Base-by-base conservation (phyloP, 2,113 vertebrate genomes). In the Osmerus eperlanus region DNA sequence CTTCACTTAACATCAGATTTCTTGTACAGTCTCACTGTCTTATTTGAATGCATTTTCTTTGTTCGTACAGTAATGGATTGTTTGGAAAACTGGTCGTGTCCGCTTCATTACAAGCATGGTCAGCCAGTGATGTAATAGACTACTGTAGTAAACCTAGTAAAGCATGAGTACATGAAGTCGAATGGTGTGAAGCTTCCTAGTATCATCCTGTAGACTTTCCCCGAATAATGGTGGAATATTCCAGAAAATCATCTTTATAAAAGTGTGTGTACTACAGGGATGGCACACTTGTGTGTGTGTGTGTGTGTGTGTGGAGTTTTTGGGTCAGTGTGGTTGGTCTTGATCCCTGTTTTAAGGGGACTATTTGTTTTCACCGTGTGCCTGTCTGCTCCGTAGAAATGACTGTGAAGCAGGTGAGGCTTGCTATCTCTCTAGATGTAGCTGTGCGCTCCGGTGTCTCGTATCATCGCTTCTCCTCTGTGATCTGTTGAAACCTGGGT, bases 111-210 rank as follows among this genome's bases (percentile, higher is more conserved):
- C 56, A 64, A n/a, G 56, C 74, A 53, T 75, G 65, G 74, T 29
- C 9, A 16, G 19, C 41, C 69, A 65, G 67, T 28, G 21, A 23
- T 70, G 66, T 72, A 67, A 75, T 58, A 13, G 71, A 72, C 60
- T 1, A 16, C 11, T 41, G 1, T 15, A 65, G 58, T n/a, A 19
- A 72, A 14, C 3, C 68, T 56, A 60, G 21, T 60, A 21, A 18
- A 8, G 23, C 9, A 60, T 7, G 12, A 60, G 63, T 8, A 36
- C 18, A 47, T 14, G n/a, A 28, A 69, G 71, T 36, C 7, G 32
- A 36, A 36, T 6, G 32, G 32, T 36, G 32, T 4, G 32, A 6
- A 28, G 25, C 25, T 28, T 28, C 3, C 32, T 36, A 36, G 32
- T 36, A 36, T 7, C 32, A 36, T 36, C 7, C 32, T 36, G 32